Percentiles rank a stretch among this genome's conserved stretches.
Conservation (phyloP, 2,888 invertebrate genomes). For the Agrilus biguttatus region DNA sequence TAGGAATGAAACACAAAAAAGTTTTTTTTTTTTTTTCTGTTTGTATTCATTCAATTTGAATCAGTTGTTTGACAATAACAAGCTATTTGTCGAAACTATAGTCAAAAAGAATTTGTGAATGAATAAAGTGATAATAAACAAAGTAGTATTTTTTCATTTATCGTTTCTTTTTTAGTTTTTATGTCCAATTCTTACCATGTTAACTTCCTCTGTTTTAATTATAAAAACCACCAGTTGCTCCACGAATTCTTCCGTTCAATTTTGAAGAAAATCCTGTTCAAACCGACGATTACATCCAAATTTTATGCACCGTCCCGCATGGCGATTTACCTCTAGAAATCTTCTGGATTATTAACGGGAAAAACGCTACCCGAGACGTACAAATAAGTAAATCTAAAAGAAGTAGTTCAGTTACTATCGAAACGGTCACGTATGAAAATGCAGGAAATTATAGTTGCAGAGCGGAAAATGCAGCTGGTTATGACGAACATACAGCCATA, state of each 20-base stretch:
- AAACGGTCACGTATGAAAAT: conserved; percentile 28
- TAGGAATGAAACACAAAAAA: too few species aligned
- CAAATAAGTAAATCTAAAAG: conserved; percentile 6
- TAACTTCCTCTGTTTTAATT: neutral
- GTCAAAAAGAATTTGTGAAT: too few species aligned
- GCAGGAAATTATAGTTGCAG: conserved; percentile 60
- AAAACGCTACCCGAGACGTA: too few species aligned
- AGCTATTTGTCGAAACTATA: too few species aligned
- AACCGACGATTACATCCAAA: conserved; percentile 23
- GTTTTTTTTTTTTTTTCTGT: too few species aligned
- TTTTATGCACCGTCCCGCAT: conserved; percentile 50
- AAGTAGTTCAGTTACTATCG: conserved; percentile 39
- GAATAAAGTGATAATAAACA: too few species aligned
- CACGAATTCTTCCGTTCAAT: conserved; percentile 63
- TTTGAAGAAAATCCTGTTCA: conserved; percentile 56
- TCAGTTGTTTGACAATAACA: too few species aligned
- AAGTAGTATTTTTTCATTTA: too few species aligned
- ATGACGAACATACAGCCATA: conserved; percentile 50
- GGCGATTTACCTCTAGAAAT: conserved; percentile 59
- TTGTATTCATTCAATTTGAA: too few species aligned
- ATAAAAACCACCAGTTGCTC: conserved; percentile 45
- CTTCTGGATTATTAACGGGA: conserved; percentile 40
- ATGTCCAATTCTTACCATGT: neutral
- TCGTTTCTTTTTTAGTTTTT: too few species aligned
- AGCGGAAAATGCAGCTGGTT: conserved; percentile 48